Evolutionary conservation across 1,140 invertebrate species (phyloP).

Genomic region (Drosophila busckii): DNA sequence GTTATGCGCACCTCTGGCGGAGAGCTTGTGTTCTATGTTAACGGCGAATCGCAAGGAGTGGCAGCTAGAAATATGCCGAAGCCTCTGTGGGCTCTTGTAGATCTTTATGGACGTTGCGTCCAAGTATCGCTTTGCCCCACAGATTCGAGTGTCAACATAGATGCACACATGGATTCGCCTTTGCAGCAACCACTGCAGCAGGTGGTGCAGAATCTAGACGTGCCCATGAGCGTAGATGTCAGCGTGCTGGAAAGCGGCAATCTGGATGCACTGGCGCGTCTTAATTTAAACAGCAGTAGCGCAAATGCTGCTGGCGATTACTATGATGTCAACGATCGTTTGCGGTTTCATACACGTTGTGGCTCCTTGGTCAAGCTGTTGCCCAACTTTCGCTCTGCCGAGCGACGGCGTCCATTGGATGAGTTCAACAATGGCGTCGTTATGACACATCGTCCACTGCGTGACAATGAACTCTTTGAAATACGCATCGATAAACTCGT

Average conservation of each 20-base stretch:
- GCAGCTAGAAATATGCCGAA: constrained; percentile 88
- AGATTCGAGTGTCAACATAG: constrained; percentile 22
- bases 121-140: constrained; percentile 86
- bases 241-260: constrained; percentile 35
- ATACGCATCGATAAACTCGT: constrained; percentile 94
- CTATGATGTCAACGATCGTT: constrained; percentile 82
- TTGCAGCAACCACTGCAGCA: constrained; percentile 59
- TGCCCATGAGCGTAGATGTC: constrained; percentile 72
- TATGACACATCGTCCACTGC: constrained; percentile 92
- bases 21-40: constrained; percentile 93
- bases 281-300: constrained; percentile 21
- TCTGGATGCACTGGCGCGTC: constrained; percentile 26
- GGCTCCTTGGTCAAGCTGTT: constrained; percentile 94
- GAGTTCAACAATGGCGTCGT: constrained; percentile 97
- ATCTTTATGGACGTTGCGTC: constrained; percentile 95
- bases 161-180: constrained; percentile 44
- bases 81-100: constrained; percentile 90
- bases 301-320: constrained; percentile 28
- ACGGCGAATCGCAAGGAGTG: constrained; percentile 92
- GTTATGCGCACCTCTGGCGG: constrained; percentile 89
- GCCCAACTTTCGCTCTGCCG: constrained; percentile 89
- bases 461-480: constrained; percentile 95
- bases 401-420: constrained; percentile 91
- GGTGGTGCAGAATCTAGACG: constrained; percentile 73
- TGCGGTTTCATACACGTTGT: constrained; percentile 93